Evolutionary conservation across 1,140 invertebrate species (phyloP).

Genomic region (Saccostrea cuccullata): DNA sequence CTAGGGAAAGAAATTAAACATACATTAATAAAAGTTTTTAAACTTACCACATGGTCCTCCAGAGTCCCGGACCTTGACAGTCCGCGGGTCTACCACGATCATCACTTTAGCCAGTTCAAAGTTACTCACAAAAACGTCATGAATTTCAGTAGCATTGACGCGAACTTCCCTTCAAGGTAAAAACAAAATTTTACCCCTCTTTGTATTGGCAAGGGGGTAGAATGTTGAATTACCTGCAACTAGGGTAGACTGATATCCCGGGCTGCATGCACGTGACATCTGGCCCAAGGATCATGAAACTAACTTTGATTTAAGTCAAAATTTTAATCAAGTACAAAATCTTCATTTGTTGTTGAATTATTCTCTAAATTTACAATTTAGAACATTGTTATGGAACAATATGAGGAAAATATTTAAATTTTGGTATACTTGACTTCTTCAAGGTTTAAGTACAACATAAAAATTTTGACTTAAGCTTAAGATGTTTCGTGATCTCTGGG

Average conservation of each 20-base stretch:
- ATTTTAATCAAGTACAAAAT: too few relatives aligned
- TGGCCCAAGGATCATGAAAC: too few relatives aligned
- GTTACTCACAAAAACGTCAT: background rate
- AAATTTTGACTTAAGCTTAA: too few relatives aligned
- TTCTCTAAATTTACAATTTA: too few relatives aligned
- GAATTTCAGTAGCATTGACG: background rate
- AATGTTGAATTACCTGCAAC: background rate
- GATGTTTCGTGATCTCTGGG: too few relatives aligned
- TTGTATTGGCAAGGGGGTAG: background rate
- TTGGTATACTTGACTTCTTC: too few relatives aligned
- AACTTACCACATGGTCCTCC: constrained; percentile 6
- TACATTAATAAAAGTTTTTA: background rate
- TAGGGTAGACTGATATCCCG: background rate
- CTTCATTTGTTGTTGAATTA: too few relatives aligned
- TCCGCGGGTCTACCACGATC: background rate
- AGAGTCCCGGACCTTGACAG: background rate
- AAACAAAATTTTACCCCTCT: background rate
- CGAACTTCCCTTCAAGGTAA: background rate
- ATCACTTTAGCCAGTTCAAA: background rate
- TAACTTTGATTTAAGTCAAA: too few relatives aligned
- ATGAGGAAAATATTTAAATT: too few relatives aligned
- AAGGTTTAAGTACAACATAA: too few relatives aligned
- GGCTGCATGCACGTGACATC: background rate
- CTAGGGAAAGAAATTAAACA: background rate
- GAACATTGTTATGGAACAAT: too few relatives aligned